Evolutionary conservation across 2,797 vertebrate genomes (phyloP).

Genomic region (Tragelaphus oryx): DNA sequence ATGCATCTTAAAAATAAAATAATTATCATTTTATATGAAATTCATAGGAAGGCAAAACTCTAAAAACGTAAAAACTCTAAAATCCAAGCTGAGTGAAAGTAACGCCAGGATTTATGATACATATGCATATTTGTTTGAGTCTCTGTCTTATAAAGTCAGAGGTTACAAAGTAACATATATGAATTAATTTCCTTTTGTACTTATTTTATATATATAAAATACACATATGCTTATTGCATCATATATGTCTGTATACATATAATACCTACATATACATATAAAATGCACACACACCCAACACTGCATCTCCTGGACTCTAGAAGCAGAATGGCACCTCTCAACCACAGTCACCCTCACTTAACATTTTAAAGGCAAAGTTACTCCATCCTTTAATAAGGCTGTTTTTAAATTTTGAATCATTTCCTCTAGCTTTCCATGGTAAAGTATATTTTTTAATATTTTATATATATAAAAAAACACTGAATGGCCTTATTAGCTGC

Average conservation of each 20-base stretch:
- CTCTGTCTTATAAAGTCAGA: not conserved
- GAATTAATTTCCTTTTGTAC: not conserved
- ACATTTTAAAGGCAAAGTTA: conserved; percentile 36
- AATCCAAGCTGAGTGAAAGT: not conserved
- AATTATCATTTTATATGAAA: not conserved
- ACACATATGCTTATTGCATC: not conserved
- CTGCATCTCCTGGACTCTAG: not conserved
- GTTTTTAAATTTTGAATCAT: conserved; percentile 76
- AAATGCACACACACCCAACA: not conserved
- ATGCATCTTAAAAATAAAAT: not conserved
- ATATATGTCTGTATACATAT: not conserved
- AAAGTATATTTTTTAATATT: conserved; percentile 80
- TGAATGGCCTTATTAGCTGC: conserved; percentile 81
- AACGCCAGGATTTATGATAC: not conserved
- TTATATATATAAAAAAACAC: conserved; percentile 77
- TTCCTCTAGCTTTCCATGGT: conserved; percentile 76
- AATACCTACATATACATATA: not conserved
- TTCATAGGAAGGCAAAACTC: not conserved
- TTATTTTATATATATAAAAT: not conserved
- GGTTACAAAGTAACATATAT: not conserved
- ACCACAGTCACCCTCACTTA: conserved; percentile 7
- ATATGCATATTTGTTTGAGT: not conserved
- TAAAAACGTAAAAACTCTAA: not conserved
- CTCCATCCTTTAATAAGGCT: conserved; percentile 56
- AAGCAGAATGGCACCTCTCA: conserved; percentile 6